Conservation (phyloP, 2,797 vertebrate species). For the Neopelma chrysocephalum region DNA sequence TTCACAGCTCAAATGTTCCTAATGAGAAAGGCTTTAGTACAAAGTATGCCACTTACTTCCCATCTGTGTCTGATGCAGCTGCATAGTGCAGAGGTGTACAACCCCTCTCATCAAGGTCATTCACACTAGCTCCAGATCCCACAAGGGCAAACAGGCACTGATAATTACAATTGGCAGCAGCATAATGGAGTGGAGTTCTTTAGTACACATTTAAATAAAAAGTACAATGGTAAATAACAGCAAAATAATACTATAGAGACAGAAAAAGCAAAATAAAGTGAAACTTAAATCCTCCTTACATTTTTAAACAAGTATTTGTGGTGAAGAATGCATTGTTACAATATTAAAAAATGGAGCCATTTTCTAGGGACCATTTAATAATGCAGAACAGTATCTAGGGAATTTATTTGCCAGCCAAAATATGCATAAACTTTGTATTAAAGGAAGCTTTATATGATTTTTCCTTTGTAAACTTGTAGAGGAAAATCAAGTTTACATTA, state of each 20-base stretch:
- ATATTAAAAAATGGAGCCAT: not conserved
- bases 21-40: not conserved
- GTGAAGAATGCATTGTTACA: not conserved
- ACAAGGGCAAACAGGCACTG: slow-evolving; percentile 99
- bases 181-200: slow-evolving; percentile 96
- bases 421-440: not conserved
- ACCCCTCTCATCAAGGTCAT: slow-evolving; percentile 93
- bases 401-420: not conserved
- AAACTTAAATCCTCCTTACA: slow-evolving; percentile 15
- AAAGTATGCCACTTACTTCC: slow-evolving; percentile 86
- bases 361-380: not conserved
- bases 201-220: slow-evolving; percentile 69
- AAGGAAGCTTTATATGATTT: not conserved
- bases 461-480: not conserved
- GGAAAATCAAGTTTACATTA: not conserved
- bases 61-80: slow-evolving; percentile 94
- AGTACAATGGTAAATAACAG: slow-evolving; percentile 57
- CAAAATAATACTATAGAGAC: slow-evolving; percentile 39
- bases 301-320: not conserved
- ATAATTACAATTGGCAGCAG: slow-evolving; percentile 99
- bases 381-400: not conserved
- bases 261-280: slow-evolving; percentile 57
- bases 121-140: slow-evolving; percentile 96
- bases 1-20: not conserved
- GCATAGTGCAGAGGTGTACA: slow-evolving; percentile 97